Conservation (phyloP, 2,113 vertebrate genomes). For the Eolophus roseicapilla region DNA sequence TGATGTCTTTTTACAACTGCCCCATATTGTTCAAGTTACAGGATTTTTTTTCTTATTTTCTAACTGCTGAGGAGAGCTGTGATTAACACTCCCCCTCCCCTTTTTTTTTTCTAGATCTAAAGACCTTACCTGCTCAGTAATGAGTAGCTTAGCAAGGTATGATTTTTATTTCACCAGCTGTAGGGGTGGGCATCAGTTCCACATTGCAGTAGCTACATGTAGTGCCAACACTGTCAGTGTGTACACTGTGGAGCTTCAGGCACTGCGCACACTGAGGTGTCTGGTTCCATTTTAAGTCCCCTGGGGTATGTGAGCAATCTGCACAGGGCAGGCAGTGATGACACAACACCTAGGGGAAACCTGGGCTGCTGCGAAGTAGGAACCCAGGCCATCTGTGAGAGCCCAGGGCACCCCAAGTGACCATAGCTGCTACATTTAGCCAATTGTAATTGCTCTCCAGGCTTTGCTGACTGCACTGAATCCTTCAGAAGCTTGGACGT, state of each 20-base stretch:
- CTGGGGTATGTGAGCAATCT: not conserved
- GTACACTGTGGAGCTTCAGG: not conserved
- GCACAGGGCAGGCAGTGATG: not conserved
- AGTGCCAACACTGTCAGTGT: not conserved
- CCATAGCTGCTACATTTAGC: not conserved
- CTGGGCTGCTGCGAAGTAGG: not conserved
- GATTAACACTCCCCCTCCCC: accelerated
- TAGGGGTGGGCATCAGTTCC: not conserved
- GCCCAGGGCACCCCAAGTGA: not conserved
- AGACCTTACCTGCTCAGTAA: not conserved
- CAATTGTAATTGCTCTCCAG: not conserved
- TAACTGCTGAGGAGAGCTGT: not conserved
- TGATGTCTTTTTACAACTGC: not conserved
- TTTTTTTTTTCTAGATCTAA: not conserved
- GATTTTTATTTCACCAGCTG: not conserved
- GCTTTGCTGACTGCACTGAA: not conserved
- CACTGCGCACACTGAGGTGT: not conserved
- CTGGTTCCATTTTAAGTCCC: not conserved
- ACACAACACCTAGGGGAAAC: not conserved
- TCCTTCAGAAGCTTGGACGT: not conserved
- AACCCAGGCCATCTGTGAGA: not conserved
- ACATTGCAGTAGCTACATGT: accelerated
- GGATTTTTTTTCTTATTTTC: not conserved
- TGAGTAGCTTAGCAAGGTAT: not conserved
- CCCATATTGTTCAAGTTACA: not conserved